Evolutionary conservation across 2,888 invertebrate genomes (phyloP).

Genomic region (Drosophila hamatofila): DNA sequence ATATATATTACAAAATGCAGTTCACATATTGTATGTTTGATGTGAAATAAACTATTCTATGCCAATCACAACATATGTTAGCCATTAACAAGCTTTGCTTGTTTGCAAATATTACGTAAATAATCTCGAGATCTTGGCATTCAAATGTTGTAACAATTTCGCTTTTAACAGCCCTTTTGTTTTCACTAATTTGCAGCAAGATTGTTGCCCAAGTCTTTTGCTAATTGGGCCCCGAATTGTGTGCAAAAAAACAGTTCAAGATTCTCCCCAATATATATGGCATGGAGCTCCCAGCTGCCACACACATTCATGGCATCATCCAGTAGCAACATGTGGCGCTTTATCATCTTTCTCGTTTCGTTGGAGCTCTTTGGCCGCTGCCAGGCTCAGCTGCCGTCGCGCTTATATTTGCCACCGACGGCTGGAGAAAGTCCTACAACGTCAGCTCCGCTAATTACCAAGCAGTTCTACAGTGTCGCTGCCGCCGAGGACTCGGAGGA

Average conservation of each 20-base stretch:
- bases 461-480: conserved; percentile 83
- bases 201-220: conserved; percentile 75
- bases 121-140: conserved; percentile 23
- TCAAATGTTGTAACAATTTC: conserved; percentile 26
- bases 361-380: background rate
- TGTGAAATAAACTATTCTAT: conserved; percentile 2
- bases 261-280: conserved; percentile 21
- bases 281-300: conserved; percentile 2
- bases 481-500: conserved; percentile 83
- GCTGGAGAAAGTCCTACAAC: conserved; percentile 18
- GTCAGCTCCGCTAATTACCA: conserved; percentile 78
- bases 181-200: conserved; percentile 61
- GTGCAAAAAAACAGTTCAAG: conserved; percentile 24
- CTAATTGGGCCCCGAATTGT: conserved; percentile 45
- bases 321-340: conserved; percentile 41
- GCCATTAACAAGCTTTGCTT: too few relatives aligned
- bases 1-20: background rate
- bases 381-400: conserved; percentile 36
- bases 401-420: conserved; percentile 55
- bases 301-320: conserved; percentile 44
- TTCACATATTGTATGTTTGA: too few relatives aligned
- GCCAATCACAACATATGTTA: background rate
- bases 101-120: background rate
- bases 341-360: conserved; percentile 12
- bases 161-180: conserved; percentile 20